Base-by-base conservation (phyloP, 2,113 vertebrate genomes). In the Xyrauchen texanus region DNA sequence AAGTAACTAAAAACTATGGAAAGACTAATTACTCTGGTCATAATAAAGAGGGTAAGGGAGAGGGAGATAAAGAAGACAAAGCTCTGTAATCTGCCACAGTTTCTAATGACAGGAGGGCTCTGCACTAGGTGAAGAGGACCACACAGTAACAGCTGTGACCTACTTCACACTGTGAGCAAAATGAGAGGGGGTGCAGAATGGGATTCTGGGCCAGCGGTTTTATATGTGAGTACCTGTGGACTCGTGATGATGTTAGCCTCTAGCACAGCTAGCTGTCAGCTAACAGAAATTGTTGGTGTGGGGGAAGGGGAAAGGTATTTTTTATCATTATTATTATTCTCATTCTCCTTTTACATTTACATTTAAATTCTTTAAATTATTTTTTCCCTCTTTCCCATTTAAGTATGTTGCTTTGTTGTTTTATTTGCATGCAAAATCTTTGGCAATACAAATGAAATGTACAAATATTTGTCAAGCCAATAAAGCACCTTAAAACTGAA, bases 71-170 rank as follows among this genome's bases (percentile, higher is more conserved):
- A 72, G 58, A 76, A 70, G 57, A n/a, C 67, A 52, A 52, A 34
- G 49, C 68, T 78, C 69, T 80, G 70, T 84, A 79, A 79, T 84
- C 80, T 79, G 80, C 10, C 55, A 34, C 71, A 76, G 76, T 46
- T 52, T 84, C 78, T 81, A 75, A 70, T 79, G 81, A 77, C 62
- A 63, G 46, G 68, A 77, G 76, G 69, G 53, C 76, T 66, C 57
- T 82, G 65, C 66, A 58, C 46, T 70, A 81, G 84, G 82, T 86
- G 80, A 85, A 64, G 86, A 88, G 86, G 85, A 75, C 86, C 86
- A 83, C 78, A 83, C 68, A 83, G 81, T 87, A 90, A 88, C 91
- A 92, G 92, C 86, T 92, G 92, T 93, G 93, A 93, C 93, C 93
- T 92, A 94, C 84, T 92, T 93, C 88, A 34, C 21, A 34, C 89